Percentiles rank a stretch among this genome's conserved stretches.
Evolutionary conservation across 64 coral and sea anemone genomes (phyloP).

Genomic region (Stichodactyla helianthus): DNA sequence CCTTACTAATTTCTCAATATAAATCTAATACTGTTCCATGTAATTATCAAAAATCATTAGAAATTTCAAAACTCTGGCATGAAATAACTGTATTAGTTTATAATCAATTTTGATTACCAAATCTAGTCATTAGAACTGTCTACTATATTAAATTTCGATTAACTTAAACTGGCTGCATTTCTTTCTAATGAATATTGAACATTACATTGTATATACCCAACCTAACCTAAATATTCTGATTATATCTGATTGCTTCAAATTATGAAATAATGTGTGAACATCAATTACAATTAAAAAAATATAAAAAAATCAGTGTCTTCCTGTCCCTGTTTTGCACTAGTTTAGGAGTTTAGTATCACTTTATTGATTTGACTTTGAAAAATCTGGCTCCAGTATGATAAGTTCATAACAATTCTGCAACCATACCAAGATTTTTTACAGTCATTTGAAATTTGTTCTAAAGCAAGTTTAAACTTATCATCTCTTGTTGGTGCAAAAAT

Average conservation of each 20-base stretch:
- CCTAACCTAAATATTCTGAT: neutral
- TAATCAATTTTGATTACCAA: neutral
- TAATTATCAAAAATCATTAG: neutral
- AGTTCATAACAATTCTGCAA: too few relatives aligned
- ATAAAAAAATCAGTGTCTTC: neutral
- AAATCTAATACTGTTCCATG: neutral
- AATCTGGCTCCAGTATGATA: too few relatives aligned
- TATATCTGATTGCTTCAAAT: neutral
- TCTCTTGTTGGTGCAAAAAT: neutral
- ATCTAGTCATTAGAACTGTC: neutral
- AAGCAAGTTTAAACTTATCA: too few relatives aligned
- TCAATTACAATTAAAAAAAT: neutral
- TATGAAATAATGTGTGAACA: neutral
- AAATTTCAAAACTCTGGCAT: neutral
- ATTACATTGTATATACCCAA: neutral
- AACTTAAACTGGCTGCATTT: too few relatives aligned
- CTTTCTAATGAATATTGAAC: too few relatives aligned
- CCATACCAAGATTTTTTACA: neutral
- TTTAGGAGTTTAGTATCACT: too few relatives aligned
- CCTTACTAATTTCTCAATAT: neutral
- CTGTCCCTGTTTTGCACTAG: neutral
- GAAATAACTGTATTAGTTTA: neutral
- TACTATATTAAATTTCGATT: neutral
- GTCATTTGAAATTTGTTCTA: too few relatives aligned
- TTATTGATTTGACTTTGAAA: too few relatives aligned